These are phyloP conservation scores for Brachionus asplanchnoidis DNA, from an alignment of 1,140 invertebrate species.

Conservation along the genomic window DNA sequence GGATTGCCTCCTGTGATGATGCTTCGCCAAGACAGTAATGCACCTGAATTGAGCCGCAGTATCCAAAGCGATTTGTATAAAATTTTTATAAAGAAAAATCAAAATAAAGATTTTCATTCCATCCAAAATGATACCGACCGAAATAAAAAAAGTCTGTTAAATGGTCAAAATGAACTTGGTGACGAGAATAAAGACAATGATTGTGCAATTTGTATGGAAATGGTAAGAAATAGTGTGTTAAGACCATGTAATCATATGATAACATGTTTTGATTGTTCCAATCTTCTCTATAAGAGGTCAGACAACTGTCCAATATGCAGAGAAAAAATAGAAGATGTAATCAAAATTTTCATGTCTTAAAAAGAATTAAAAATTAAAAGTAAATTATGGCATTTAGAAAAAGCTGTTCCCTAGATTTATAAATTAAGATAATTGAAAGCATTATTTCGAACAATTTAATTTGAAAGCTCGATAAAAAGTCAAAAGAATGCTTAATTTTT, in stretches of 20 bases:
- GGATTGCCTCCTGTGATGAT: background rate
- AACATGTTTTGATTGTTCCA: conserved; percentile 57
- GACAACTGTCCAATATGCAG: conserved; percentile 60
- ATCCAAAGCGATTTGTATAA: conserved; percentile 19
- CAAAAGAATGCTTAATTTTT: too few relatives aligned
- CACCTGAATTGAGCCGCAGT: conserved; percentile 17
- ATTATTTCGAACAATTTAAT: too few relatives aligned
- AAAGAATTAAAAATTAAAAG: background rate
- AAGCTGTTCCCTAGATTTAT: too few relatives aligned
- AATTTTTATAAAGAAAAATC: background rate
- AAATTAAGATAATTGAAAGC: too few relatives aligned
- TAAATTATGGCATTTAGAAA: too few relatives aligned
- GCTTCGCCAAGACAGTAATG: background rate
- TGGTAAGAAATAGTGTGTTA: conserved; percentile 56
- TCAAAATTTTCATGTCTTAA: conserved; percentile 51
- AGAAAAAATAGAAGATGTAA: conserved; percentile 53
- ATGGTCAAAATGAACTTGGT: background rate
- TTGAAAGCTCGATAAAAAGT: too few relatives aligned
- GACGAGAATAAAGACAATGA: conserved; percentile 49
- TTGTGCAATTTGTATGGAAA: conserved; percentile 61
- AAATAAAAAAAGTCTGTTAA: background rate
- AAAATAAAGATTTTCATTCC: background rate
- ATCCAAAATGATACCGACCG: background rate
- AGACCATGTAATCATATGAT: conserved; percentile 60
- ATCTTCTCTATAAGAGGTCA: conserved; percentile 53